Percentiles rank a stretch among this genome's conserved stretches.
phyloP scores from a whole-genome alignment of 1,140 invertebrate species.

The Brachionus asplanchnoidis region DNA sequence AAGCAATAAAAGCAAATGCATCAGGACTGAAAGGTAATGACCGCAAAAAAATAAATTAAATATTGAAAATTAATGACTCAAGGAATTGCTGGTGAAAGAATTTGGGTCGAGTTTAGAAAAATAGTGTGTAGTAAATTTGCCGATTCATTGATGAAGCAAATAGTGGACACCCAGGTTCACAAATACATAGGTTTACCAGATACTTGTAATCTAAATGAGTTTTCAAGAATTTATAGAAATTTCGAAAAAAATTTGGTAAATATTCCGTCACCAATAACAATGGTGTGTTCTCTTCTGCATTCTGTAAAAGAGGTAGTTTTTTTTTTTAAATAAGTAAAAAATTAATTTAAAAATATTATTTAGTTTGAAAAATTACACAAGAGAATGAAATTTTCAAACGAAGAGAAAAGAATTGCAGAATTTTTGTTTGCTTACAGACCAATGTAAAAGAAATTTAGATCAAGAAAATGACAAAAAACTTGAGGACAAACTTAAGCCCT shows the following conservation, averaged over 20 bases:
- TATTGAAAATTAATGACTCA: slow-evolving; percentile 44
- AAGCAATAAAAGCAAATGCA: slow-evolving; percentile 74
- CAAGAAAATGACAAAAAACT: slow-evolving; percentile 44
- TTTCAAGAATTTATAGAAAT: slow-evolving; percentile 63
- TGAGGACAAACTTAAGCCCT: slow-evolving; percentile 61
- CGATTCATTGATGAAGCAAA: slow-evolving; percentile 68
- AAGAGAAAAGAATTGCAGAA: slow-evolving; percentile 72
- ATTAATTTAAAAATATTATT: background rate
- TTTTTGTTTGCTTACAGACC: slow-evolving; percentile 71
- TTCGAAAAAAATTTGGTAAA: slow-evolving; percentile 50
- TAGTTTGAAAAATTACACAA: slow-evolving; percentile 65
- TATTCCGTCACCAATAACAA: slow-evolving; percentile 68
- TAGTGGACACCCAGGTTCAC: slow-evolving; percentile 69
- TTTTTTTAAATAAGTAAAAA: background rate
- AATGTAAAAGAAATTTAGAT: slow-evolving; percentile 57
- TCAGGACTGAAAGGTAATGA: slow-evolving; percentile 64
- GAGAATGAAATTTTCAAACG: slow-evolving; percentile 77
- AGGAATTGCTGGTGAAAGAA: slow-evolving; percentile 85
- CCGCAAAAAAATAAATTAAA: background rate
- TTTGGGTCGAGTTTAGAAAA: slow-evolving; percentile 90
- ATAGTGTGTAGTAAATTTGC: slow-evolving; percentile 78
- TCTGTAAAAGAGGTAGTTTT: slow-evolving; percentile 64
- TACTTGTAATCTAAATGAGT: slow-evolving; percentile 65
- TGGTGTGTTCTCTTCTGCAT: slow-evolving; percentile 66
- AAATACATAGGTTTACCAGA: slow-evolving; percentile 74